phyloP scores from a whole-genome alignment of 2,888 invertebrate species.

The Philaethria dido region DNA sequence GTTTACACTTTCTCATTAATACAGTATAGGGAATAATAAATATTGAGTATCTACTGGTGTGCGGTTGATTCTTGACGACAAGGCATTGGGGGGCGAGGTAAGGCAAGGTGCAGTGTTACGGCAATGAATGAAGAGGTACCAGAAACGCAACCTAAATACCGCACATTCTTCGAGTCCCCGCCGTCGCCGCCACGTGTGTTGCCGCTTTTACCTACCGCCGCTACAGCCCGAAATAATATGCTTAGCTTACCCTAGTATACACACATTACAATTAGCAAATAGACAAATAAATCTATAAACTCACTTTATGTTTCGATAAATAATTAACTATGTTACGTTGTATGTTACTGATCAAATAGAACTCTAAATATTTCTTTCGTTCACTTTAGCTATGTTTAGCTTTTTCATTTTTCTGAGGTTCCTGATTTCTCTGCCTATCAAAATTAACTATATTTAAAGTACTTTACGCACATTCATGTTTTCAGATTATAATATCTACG shows the following conservation, averaged over 20 bases:
- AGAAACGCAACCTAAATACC: constrained; percentile 83
- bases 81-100: constrained; percentile 41
- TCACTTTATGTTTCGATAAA: constrained; percentile 9
- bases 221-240: constrained; percentile 54
- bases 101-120: constrained; percentile 74
- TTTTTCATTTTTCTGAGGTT: background rate
- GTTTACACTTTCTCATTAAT: constrained; percentile 64
- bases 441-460: background rate
- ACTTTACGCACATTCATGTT: too few species aligned
- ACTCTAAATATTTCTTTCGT: background rate
- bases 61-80: constrained; percentile 44
- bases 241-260: constrained; percentile 41
- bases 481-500: too few species aligned
- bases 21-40: constrained; percentile 62
- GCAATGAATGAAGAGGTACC: constrained; percentile 82
- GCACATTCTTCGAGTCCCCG: constrained; percentile 74
- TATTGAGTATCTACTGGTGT: constrained; percentile 52
- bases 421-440: background rate
- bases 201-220: constrained; percentile 73
- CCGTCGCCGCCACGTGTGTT: constrained; percentile 71
- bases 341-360: background rate
- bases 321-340: constrained; percentile 2
- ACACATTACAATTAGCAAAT: constrained; percentile 40
- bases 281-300: constrained; percentile 31
- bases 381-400: background rate